Evolutionary conservation across 2,888 invertebrate genomes (phyloP), one percentile per base, ranked within the genome.

Genomic region (Hydraecia micacea): DNA sequence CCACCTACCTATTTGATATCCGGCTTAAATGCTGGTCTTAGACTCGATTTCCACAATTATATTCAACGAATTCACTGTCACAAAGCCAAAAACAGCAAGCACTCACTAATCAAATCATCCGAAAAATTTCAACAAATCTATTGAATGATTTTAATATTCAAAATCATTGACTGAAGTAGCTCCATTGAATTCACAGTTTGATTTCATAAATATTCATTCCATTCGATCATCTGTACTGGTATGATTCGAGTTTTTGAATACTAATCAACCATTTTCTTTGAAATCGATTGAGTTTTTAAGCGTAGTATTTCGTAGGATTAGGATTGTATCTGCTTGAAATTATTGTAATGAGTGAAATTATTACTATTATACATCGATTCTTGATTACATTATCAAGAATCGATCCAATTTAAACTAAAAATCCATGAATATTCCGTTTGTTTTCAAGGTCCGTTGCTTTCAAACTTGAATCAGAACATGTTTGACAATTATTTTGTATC

Each of bases 141-240:
- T 63, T 80, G 52, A 80, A 82, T 68, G 42, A 68, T 84, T 84
- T 78, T 15, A 84, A 68, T 68, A 86, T 78, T 80, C 62, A 66
- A 88, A 88, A 75, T 70, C 70, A 81, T 82, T 82, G 62, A 83
- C n/a, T 66, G 60, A 75, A 68, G 39, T 70, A 69, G 36, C 60
- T 73, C 25, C 42, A 73, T 85, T 70, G 49, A 79, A 86, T 74
- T 79, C 75, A 39, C 32, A 63, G 78, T 74, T 80, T 86, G 84
- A 88, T 88, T 87, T 86, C 76, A 87, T 88, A 79, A 84, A 87
- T 87, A 87, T 87, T 88, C 87, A 88, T 79, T 66, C 13, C 49
- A 18, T 62, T 76, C 60, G 75, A 69, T 72, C 58, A 67, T 66
- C 67, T 79, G 32, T 52, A 39, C 71, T 75, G 81, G 49, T 87